phyloP scores from a whole-genome alignment of 2,797 vertebrate species.

The Micropoecilia bifurca region DNA sequence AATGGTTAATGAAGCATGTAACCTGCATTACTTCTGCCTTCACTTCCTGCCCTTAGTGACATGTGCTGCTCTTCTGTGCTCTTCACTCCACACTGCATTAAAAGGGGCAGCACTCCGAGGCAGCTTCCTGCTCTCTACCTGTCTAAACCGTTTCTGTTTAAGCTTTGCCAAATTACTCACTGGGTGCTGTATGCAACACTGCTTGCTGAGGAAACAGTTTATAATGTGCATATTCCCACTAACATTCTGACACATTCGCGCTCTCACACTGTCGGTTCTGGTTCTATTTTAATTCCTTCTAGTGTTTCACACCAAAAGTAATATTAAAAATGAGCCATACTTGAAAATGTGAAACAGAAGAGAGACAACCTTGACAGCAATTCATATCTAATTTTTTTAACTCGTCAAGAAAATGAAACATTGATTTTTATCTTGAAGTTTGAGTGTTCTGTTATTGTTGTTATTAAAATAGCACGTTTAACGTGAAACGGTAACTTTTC shows the following conservation, averaged over 20 bases:
- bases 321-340: background rate
- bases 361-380: background rate
- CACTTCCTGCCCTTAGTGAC: slow-evolving; percentile 59
- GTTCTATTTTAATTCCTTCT: background rate
- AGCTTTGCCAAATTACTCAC: slow-evolving; percentile 62
- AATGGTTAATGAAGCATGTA: slow-evolving; percentile 73
- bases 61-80: slow-evolving; percentile 60
- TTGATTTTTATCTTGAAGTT: background rate
- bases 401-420: background rate
- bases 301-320: too few species aligned
- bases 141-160: slow-evolving; percentile 66
- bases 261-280: slow-evolving; percentile 10
- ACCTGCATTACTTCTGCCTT: slow-evolving; percentile 58
- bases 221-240: slow-evolving; percentile 45
- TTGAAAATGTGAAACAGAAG: background rate
- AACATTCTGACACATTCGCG: slow-evolving; percentile 18
- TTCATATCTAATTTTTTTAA: background rate
- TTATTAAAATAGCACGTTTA: background rate
- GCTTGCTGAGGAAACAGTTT: slow-evolving; percentile 51
- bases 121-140: slow-evolving; percentile 57
- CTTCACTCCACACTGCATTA: slow-evolving; percentile 60
- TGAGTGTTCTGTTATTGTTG: background rate
- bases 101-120: slow-evolving; percentile 63
- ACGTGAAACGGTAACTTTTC: background rate
- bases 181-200: slow-evolving; percentile 46